Evolutionary conservation across 1,140 invertebrate species (phyloP), one percentile per base, ranked within the genome.

Genomic region (Pissodes strobi): DNA sequence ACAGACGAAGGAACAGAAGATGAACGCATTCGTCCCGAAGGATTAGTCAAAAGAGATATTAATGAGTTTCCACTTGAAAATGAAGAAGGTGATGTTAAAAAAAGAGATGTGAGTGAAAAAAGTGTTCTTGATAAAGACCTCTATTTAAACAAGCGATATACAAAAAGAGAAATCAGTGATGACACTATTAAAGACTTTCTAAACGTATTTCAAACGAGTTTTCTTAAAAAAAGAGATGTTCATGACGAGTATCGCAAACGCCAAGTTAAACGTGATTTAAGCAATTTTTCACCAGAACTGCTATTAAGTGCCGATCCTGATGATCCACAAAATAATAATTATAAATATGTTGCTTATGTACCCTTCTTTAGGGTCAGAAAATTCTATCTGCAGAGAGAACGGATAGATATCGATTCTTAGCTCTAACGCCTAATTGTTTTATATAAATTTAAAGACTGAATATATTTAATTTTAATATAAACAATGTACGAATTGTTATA

Each of bases 331-430:
- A 59, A 58, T 18, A 65, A 65, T 34, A 65, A 65, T 19, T 46
- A 17, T 53, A 58, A 22, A 46, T 39, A 57, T 53, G 25, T 59
- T 5, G 55, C 63, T 4, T 65, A 58, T 38, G 63, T 65, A 13
- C 63, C 63, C 2, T 65, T 65, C 52, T 64, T 65, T 52, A 65
- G 55, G 30, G 43, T 65, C 6, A 41, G 19, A 38, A 65, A 65
- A 37, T 65, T 58, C 37, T 65, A 51, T 38, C 23, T 65, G 10
- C 6, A 59, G 2, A 38, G 46, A 34, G 58, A 64, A 38, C 10
- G 15, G 13, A n/a, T 46, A 6, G 17, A 45, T 22, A 25, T 19
- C 4, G 58, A 30, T 18, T 27, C 45, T 6, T 58, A 58, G 39
- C 3, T 19, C n/a, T n/a, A n/a, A n/a, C n/a, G n/a, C n/a, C n/a